Evolutionary conservation across 2,113 vertebrate species (phyloP).

Genomic region (Anoura caudifer): DNA sequence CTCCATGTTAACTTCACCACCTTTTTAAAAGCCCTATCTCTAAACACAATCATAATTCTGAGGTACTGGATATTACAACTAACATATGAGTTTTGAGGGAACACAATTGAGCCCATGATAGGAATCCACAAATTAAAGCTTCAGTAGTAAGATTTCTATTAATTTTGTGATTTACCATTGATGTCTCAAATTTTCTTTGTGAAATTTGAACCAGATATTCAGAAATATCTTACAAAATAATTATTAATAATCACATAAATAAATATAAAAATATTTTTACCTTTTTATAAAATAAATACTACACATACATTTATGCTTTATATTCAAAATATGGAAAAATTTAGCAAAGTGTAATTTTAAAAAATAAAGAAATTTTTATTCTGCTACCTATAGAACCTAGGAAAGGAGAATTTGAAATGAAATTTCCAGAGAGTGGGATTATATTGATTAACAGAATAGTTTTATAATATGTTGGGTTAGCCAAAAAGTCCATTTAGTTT

Average conservation of each 20-base stretch:
- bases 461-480: background rate
- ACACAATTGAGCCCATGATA: background rate
- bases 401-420: background rate
- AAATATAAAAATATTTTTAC: background rate
- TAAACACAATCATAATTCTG: background rate
- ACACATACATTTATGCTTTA: background rate
- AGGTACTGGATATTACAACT: background rate
- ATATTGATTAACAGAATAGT: background rate
- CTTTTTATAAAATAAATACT: background rate
- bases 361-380: background rate
- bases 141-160: background rate
- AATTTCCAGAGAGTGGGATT: background rate
- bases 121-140: background rate
- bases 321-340: background rate
- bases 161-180: background rate
- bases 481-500: too few relatives aligned
- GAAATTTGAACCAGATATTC: conserved; percentile 1
- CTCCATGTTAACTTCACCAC: background rate
- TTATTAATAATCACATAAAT: background rate
- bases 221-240: background rate
- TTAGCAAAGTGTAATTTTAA: background rate
- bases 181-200: background rate
- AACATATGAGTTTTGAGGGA: background rate
- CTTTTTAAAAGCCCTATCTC: background rate
- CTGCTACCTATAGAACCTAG: background rate